These are phyloP conservation scores for Calyptommatus sinebrachiatus DNA, from an alignment of 2,113 vertebrate genomes.

Conservation along the genomic window DNA sequence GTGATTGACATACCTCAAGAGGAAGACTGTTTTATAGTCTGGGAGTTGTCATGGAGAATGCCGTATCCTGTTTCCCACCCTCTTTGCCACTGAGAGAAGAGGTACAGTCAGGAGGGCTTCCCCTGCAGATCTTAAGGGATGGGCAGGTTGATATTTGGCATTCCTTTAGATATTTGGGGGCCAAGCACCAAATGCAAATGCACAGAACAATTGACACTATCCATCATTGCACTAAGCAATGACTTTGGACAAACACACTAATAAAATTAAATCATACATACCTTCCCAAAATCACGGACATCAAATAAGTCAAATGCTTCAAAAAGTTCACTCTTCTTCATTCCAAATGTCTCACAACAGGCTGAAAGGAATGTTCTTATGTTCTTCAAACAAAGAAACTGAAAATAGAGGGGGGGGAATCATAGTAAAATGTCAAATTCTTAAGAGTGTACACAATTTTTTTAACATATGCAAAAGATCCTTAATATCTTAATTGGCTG, in stretches of 20 bases:
- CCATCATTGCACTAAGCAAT: background rate
- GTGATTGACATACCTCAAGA: too few relatives aligned
- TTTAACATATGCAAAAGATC: background rate
- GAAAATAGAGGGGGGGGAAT: slow-evolving; percentile 14
- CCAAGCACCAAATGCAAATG: too few relatives aligned
- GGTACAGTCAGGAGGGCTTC: too few relatives aligned
- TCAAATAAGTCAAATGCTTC: slow-evolving; percentile 97
- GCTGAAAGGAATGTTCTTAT: slow-evolving; percentile 91
- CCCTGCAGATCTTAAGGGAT: too few relatives aligned
- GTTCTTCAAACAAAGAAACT: slow-evolving; percentile 99
- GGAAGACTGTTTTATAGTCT: too few relatives aligned
- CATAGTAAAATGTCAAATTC: background rate
- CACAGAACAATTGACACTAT: background rate
- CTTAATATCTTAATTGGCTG: too few relatives aligned
- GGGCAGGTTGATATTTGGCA: too few relatives aligned
- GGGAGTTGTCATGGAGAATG: too few relatives aligned
- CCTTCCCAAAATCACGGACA: slow-evolving; percentile 97
- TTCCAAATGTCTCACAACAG: slow-evolving; percentile 87
- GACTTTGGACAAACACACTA: background rate
- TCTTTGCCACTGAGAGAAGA: too few relatives aligned
- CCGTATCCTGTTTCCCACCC: too few relatives aligned
- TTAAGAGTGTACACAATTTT: fast-evolving
- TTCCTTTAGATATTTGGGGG: too few relatives aligned
- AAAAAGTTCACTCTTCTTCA: slow-evolving; percentile 97
- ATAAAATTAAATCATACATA: slow-evolving; percentile 52